A percentile compares a stretch with the other conserved stretches of the same genome.
Evolutionary conservation across 1,140 invertebrate genomes (phyloP).

Genomic region (Bombyx mandarina): DNA sequence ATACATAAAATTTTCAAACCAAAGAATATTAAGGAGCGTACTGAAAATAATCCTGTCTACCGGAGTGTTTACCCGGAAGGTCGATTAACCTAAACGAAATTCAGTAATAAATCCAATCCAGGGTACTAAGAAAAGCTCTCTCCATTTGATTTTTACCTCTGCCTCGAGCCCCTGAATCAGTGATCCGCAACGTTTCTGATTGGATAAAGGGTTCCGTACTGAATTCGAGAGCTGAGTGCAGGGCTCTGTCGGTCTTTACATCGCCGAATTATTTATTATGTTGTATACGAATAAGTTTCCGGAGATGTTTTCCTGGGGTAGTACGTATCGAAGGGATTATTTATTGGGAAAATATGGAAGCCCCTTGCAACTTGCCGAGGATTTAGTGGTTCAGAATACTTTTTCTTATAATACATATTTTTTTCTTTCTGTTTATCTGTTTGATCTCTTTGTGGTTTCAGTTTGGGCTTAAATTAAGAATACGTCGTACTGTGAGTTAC

Average conservation of each 20-base stretch:
- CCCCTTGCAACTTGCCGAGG: background rate
- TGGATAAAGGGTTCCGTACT: constrained; percentile 40
- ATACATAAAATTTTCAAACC: too few relatives aligned
- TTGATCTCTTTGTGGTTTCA: too few relatives aligned
- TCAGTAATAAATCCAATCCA: constrained; percentile 14
- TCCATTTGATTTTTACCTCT: constrained; percentile 33
- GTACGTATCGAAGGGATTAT: background rate
- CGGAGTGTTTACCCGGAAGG: background rate
- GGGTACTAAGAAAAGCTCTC: constrained; percentile 19
- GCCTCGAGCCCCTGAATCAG: constrained; percentile 16
- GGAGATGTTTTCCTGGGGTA: constrained; percentile 1
- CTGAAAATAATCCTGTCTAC: too few relatives aligned
- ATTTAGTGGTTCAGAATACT: too few relatives aligned
- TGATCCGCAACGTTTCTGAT: constrained; percentile 38
- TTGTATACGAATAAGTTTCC: constrained; percentile 5
- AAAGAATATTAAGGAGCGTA: too few relatives aligned
- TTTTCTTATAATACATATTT: background rate
- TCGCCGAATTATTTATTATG: constrained; percentile 23
- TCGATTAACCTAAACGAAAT: constrained; percentile 5
- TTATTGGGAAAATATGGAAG: constrained; percentile 4
- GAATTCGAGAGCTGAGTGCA: constrained; percentile 25
- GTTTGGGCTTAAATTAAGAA: too few relatives aligned
- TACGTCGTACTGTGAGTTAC: too few relatives aligned
- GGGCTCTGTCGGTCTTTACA: constrained; percentile 11
- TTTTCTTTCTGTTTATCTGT: too few relatives aligned